phyloP scores from a whole-genome alignment of 1,140 invertebrate species.

The Melitaea cinxia region DNA sequence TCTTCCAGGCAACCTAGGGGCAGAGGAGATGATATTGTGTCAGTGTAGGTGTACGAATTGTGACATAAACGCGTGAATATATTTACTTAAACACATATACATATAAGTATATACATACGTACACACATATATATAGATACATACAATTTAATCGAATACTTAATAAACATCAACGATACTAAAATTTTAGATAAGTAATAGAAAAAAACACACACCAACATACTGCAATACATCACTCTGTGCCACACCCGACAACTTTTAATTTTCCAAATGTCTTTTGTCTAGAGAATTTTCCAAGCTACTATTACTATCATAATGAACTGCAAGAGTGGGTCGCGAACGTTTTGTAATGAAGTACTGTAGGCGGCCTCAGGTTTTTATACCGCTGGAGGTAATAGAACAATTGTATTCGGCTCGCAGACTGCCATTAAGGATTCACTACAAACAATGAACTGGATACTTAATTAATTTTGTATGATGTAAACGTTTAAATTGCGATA shows the following conservation, averaged over 20 bases:
- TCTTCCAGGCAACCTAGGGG: too few relatives aligned
- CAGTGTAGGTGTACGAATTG: too few relatives aligned
- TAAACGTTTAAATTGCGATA: conserved; percentile 1
- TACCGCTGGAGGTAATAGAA: conserved; percentile 42
- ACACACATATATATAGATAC: too few relatives aligned
- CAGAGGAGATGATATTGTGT: too few relatives aligned
- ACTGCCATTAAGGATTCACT: conserved; percentile 43
- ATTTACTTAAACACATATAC: too few relatives aligned
- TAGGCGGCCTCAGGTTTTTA: conserved; percentile 42
- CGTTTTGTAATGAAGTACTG: conserved; percentile 47
- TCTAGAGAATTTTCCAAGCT: conserved; percentile 36
- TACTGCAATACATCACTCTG: conserved; percentile 21
- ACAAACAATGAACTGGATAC: conserved; percentile 31
- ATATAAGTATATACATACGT: too few relatives aligned
- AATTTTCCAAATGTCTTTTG: conserved; percentile 47
- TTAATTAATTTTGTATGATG: conserved; percentile 30
- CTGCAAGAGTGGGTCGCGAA: conserved; percentile 45
- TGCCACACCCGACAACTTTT: conserved; percentile 34
- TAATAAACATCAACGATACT: too few relatives aligned
- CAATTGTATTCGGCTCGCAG: conserved; percentile 42
- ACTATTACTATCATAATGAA: conserved; percentile 24
- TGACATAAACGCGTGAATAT: too few relatives aligned
- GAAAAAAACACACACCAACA: not conserved
- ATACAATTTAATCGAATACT: too few relatives aligned
- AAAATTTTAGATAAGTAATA: too few relatives aligned